Evolutionary conservation across 2,113 vertebrate genomes (phyloP).

Genomic region (Aptenodytes patagonicus): DNA sequence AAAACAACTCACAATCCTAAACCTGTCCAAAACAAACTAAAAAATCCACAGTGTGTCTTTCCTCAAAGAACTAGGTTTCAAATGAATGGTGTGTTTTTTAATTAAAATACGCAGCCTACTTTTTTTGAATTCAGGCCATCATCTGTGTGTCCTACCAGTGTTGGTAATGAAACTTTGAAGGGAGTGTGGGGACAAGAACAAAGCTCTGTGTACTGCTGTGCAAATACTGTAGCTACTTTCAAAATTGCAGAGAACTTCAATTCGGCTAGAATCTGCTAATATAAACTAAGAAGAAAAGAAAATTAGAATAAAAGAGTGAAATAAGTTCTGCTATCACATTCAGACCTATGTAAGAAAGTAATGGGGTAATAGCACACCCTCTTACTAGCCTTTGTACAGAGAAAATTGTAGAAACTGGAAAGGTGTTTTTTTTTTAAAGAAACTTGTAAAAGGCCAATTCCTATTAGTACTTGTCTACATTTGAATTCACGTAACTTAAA

Average conservation of each 20-base stretch:
- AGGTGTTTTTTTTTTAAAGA: not conserved
- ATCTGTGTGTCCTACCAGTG: not conserved
- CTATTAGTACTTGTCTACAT: not conserved
- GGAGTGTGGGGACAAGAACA: accelerated
- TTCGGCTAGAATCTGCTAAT: not conserved
- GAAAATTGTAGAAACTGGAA: not conserved
- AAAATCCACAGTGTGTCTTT: not conserved
- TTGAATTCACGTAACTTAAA: not conserved
- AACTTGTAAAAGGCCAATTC: not conserved
- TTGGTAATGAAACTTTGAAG: not conserved
- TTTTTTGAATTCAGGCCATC: not conserved
- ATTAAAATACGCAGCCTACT: not conserved
- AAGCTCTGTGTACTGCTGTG: not conserved
- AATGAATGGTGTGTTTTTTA: not conserved
- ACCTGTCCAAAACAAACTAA: not conserved
- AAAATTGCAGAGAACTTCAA: not conserved
- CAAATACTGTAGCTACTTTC: not conserved
- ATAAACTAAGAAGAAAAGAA: not conserved
- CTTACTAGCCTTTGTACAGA: not conserved
- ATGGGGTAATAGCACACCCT: not conserved
- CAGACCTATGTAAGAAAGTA: not conserved
- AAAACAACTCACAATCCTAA: not conserved
- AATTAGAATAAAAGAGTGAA: not conserved
- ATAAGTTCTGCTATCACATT: not conserved
- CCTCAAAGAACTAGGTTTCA: not conserved